Evolutionary conservation across 2,113 vertebrate genomes (phyloP).

Genomic region (Uria lomvia): DNA sequence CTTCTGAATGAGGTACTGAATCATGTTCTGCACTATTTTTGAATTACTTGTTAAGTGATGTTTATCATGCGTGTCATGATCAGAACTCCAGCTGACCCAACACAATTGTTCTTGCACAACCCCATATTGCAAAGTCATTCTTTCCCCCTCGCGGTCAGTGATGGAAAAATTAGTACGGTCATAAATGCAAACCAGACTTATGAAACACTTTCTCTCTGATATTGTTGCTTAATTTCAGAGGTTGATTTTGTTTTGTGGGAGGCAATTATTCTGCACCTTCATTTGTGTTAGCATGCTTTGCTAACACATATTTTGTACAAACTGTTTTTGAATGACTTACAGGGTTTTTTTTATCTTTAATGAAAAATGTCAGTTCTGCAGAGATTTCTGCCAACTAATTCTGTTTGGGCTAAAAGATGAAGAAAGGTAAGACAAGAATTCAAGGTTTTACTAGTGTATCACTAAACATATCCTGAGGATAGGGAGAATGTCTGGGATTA

Average conservation of each 20-base stretch:
- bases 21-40: background rate
- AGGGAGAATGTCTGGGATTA: background rate
- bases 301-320: background rate
- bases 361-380: background rate
- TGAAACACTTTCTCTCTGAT: background rate
- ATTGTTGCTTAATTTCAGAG: background rate
- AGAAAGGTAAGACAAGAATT: background rate
- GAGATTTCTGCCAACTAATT: background rate
- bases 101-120: background rate
- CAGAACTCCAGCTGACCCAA: background rate
- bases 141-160: background rate
- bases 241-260: background rate
- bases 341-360: background rate
- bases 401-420: background rate
- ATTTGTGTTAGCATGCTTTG: background rate
- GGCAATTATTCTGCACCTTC: background rate
- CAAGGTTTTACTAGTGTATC: background rate
- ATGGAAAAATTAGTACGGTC: background rate
- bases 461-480: background rate
- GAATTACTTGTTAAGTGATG: background rate
- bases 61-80: background rate
- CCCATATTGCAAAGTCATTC: background rate
- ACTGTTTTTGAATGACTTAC: background rate
- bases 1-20: background rate
- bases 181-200: background rate